Base-by-base conservation (phyloP, 1,140 invertebrate genomes). In the Drosophila trapezifrons region DNA sequence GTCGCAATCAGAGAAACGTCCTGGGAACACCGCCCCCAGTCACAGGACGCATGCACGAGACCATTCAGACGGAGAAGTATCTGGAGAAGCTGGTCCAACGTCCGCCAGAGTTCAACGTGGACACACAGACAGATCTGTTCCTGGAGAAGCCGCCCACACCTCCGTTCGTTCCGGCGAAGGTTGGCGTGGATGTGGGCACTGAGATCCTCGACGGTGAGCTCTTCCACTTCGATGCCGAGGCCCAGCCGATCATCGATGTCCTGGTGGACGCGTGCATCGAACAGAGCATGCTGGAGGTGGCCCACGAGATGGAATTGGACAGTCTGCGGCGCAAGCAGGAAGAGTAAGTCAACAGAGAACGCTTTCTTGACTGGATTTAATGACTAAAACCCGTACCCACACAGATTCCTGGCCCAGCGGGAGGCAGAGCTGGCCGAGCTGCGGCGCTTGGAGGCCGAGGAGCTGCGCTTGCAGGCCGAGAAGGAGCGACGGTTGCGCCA, bases 171-270 rank as follows among this genome's bases (percentile, higher is more conserved):
- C 95, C 96, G 9, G 94, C 94, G 40, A 97, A 96, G 92, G 94
- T 94, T 64, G 97, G 97, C 27, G 93, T 95, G 27, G 97, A 98
- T 92, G 95, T 93, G 2, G 93, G 92, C 70, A 98, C 97, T 20
- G 97, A 98, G 93, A 98, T 98, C 47, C 94, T 95, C 77, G 95
- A 96, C 4, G 97, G 96, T 58, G 97, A 98, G 94, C 92, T 97
- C n/a, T 97, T 96, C 92, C 95, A 98, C 92, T 98, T 97, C 92
- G 97, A 98, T 92, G 92, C 95, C 77, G 97, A 98, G 92, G 97
- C 98, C 9, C 95, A 96, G 82, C 97, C 97, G 8, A 96, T 98
- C 42, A 93, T 98, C 54, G 97, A 98, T 92, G 95, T 96, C 15
- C 92, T 98, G 29, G 96, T 98, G 18, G 97, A 97, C 22, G 97